Conservation (phyloP, 2,888 invertebrate genomes). For the Ditula angustiorana region DNA sequence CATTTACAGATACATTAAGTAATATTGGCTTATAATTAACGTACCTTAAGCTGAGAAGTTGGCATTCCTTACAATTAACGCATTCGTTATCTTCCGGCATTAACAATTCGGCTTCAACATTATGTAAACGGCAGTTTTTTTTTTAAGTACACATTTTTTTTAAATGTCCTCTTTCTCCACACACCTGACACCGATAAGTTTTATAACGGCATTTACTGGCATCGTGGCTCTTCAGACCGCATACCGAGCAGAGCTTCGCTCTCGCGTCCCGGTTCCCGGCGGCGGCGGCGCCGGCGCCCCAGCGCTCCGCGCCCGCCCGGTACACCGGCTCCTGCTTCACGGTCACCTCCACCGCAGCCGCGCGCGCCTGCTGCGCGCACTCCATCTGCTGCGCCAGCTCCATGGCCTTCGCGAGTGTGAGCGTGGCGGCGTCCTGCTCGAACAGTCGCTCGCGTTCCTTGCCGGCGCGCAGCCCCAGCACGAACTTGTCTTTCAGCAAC, state of each 20-base stretch:
- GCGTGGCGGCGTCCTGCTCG: constrained; percentile 20
- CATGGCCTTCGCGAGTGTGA: constrained; percentile 34
- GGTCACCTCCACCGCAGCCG: background rate
- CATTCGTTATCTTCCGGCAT: background rate
- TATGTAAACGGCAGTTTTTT: background rate
- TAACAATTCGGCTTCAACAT: background rate
- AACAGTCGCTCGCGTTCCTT: constrained; percentile 34
- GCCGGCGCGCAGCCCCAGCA: constrained; percentile 35
- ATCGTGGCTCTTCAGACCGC: constrained; percentile 12
- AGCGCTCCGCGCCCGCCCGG: background rate
- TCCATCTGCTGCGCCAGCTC: constrained; percentile 41
- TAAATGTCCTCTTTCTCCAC: constrained; percentile 18
- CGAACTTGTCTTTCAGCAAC: constrained; percentile 29
- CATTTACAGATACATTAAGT: background rate
- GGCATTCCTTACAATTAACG: constrained; percentile 30
- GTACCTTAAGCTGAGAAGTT: constrained; percentile 27
- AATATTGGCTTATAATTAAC: constrained; percentile 22
- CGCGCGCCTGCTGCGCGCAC: constrained; percentile 21
- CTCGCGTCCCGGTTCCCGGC: background rate
- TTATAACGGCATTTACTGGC: constrained; percentile 22
- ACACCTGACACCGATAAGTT: constrained; percentile 24
- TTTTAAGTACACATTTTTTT: constrained; percentile 9
- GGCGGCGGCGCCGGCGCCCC: background rate
- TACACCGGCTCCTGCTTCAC: constrained; percentile 28
- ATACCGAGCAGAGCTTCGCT: constrained; percentile 11